Evolutionary conservation across 2,797 vertebrate species (phyloP).

Genomic region (Poecilia wingei): DNA sequence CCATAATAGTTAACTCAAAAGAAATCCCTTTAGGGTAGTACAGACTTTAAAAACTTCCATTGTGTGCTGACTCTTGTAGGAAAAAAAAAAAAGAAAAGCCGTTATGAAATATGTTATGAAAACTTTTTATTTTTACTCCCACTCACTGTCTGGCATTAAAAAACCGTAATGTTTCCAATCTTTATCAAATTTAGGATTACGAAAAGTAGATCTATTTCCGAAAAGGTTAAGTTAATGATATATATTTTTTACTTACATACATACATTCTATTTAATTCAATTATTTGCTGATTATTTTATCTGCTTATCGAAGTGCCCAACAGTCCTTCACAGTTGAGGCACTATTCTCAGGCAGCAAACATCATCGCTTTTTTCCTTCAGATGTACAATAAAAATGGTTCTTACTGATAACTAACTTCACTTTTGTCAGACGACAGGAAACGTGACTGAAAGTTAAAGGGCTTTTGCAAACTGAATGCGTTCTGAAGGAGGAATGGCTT

Average conservation of each 20-base stretch:
- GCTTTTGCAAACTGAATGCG: neutral
- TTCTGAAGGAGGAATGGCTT: neutral
- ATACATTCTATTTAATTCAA: neutral
- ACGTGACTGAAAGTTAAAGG: neutral
- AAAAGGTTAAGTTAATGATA: neutral
- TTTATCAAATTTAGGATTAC: neutral
- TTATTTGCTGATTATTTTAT: neutral
- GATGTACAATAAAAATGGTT: neutral
- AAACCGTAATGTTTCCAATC: neutral
- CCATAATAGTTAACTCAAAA: slow-evolving; percentile 38
- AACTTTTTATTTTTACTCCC: neutral
- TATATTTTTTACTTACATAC: neutral
- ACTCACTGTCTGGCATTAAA: neutral
- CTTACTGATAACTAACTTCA: neutral
- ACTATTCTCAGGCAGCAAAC: neutral
- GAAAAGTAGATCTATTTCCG: neutral
- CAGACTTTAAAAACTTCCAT: neutral
- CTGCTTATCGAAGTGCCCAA: neutral
- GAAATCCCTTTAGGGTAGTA: neutral
- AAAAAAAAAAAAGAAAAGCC: slow-evolving; percentile 2
- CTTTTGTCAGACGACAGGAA: neutral
- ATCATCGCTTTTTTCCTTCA: neutral
- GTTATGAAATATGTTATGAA: slow-evolving; percentile 6
- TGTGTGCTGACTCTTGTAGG: neutral
- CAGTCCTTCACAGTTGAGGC: neutral